These are phyloP conservation scores for Crenuchus spilurus DNA, from an alignment of 2,797 vertebrate species.

Conservation along the genomic window DNA sequence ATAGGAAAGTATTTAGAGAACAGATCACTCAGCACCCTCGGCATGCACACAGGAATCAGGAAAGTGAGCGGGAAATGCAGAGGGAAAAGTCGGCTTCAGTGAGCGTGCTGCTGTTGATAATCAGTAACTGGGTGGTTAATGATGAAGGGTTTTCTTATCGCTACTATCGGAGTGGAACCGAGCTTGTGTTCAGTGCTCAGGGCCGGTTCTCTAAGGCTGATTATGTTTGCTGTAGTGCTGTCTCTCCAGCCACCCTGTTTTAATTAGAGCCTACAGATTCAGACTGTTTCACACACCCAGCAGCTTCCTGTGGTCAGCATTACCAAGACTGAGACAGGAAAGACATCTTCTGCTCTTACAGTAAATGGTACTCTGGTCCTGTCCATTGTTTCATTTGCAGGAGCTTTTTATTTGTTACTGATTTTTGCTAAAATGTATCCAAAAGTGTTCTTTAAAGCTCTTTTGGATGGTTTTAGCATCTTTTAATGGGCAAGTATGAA, in stretches of 20 bases:
- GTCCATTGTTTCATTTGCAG: no score
- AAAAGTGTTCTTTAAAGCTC: no score
- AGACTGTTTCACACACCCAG: conserved; percentile 37
- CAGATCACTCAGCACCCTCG: neutral
- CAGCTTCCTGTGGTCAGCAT: conserved; percentile 45
- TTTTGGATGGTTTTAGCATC: no score
- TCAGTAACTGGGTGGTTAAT: conserved; percentile 48
- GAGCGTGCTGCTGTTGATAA: conserved; percentile 24
- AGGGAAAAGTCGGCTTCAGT: neutral
- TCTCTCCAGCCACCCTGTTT: conserved; percentile 30
- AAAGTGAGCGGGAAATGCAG: conserved; percentile 9
- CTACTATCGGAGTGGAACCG: conserved; percentile 14
- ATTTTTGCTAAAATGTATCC: no score
- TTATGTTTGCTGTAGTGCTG: conserved; percentile 31
- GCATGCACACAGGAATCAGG: neutral
- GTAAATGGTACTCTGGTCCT: conserved; percentile 29
- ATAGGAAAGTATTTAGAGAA: neutral
- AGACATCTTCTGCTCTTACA: conserved; percentile 17
- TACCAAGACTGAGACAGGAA: conserved; percentile 20
- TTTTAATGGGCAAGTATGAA: no score
- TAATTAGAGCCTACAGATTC: conserved; percentile 41
- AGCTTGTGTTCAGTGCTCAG: conserved; percentile 25
- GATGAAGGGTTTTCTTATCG: conserved; percentile 39
- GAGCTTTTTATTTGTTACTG: no score
- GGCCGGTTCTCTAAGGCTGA: conserved; percentile 10